phyloP scores from a whole-genome alignment of 92 coral and sea anemone species.

The Pocillopora grandis region DNA sequence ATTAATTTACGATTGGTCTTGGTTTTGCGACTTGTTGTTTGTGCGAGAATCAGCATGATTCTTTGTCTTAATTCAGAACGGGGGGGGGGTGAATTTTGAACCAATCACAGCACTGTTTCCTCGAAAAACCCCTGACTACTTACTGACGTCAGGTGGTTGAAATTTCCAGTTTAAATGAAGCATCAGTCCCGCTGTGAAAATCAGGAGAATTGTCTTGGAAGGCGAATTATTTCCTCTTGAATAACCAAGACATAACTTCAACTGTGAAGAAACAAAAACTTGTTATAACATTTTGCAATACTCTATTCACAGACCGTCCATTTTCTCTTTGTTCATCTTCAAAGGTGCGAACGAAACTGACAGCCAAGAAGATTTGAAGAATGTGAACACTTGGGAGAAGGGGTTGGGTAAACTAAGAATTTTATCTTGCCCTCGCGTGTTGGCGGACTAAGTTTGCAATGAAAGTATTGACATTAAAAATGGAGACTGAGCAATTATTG shows the following conservation, averaged over 20 bases:
- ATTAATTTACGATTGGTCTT: neutral
- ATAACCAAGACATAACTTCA: slow-evolving; percentile 10
- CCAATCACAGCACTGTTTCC: neutral
- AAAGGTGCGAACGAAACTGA: neutral
- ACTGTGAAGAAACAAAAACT: neutral
- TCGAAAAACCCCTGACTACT: neutral
- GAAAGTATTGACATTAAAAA: too few relatives aligned
- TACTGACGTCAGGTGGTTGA: neutral
- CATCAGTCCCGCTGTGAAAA: slow-evolving; percentile 6
- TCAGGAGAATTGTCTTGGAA: neutral
- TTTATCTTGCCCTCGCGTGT: neutral
- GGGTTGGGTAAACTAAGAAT: neutral
- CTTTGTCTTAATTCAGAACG: neutral
- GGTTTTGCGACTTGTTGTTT: neutral
- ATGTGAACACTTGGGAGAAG: neutral
- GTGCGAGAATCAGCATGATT: neutral
- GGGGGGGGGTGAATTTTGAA: neutral
- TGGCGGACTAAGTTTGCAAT: too few relatives aligned
- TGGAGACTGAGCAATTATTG: too few relatives aligned
- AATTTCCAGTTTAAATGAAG: slow-evolving; percentile 20
- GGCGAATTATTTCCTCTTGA: slow-evolving; percentile 14
- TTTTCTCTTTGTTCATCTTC: neutral
- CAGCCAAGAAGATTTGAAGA: neutral
- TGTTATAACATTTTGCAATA: neutral
- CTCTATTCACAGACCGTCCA: neutral